phyloP scores from a whole-genome alignment of 1,140 invertebrate species.

The Listronotus bonariensis region DNA sequence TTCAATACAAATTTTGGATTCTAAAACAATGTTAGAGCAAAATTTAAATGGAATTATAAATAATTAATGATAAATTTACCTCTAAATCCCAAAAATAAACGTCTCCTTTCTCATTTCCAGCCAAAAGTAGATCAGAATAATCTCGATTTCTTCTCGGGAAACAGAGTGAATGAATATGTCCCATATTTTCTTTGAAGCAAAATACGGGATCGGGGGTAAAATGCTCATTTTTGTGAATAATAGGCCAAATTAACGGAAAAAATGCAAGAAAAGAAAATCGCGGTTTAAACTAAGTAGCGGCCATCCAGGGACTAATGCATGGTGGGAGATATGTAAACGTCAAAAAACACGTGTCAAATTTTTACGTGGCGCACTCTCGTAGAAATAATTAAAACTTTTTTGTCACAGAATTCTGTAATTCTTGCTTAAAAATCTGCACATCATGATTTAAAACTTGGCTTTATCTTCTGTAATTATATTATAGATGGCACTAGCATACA shows the following conservation, averaged over 20 bases:
- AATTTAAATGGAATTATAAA: too few species aligned
- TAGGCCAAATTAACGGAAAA: conserved; percentile 22
- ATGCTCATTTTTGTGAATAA: conserved; percentile 56
- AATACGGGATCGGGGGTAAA: conserved; percentile 69
- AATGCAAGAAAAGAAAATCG: conserved; percentile 24
- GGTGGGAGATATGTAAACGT: background rate
- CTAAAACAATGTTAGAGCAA: too few species aligned
- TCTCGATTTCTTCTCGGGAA: conserved; percentile 63
- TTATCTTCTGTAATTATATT: too few species aligned
- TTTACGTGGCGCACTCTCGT: too few species aligned
- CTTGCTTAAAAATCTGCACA: too few species aligned
- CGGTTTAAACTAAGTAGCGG: conserved; percentile 31
- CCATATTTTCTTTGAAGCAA: conserved; percentile 68
- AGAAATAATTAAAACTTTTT: too few species aligned
- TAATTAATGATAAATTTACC: conserved; percentile 55
- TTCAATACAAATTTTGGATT: too few species aligned
- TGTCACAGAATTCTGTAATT: too few species aligned
- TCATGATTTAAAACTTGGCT: too few species aligned
- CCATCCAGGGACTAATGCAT: conserved; percentile 18
- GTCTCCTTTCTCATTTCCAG: conserved; percentile 68
- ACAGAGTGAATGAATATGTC: conserved; percentile 60
- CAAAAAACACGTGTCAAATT: background rate
- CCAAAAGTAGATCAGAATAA: conserved; percentile 65
- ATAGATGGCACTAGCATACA: too few species aligned
- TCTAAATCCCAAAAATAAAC: conserved; percentile 74